phyloP scores from a whole-genome alignment of 2,888 invertebrate genomes.

The Macroteleia sp. region DNA sequence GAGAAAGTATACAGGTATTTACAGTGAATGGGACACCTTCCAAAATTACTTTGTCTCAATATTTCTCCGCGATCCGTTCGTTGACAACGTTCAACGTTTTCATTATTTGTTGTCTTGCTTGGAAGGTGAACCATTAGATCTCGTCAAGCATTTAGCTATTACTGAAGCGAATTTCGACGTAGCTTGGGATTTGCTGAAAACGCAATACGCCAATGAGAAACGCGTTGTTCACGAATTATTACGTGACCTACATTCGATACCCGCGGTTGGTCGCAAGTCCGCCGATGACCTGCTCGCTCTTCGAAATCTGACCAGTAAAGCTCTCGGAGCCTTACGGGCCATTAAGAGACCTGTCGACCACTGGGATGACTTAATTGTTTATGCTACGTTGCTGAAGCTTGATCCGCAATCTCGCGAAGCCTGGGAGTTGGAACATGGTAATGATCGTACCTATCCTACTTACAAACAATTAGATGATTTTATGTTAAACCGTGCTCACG shows the following conservation, averaged over 20 bases:
- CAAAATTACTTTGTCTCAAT: not conserved
- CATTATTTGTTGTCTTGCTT: constrained; percentile 9
- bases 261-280: not conserved
- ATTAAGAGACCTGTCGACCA: not conserved
- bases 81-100: not conserved
- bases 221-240: not conserved
- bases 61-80: not conserved
- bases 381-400: not conserved
- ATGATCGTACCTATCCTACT: not conserved
- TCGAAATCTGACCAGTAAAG: not conserved
- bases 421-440: not conserved
- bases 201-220: not conserved
- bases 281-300: not conserved
- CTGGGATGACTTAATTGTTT: not conserved
- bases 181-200: not conserved
- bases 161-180: not conserved
- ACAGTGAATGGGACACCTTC: no score
- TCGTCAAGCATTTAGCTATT: not conserved
- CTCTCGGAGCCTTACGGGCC: not conserved
- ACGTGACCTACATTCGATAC: not conserved
- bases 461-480: not conserved
- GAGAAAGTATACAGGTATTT: no score
- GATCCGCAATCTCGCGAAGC: not conserved
- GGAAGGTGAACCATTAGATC: not conserved
- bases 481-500: not conserved